Evolutionary conservation across 1,140 invertebrate species (phyloP), one percentile per base, ranked within the genome.

Genomic region (Cephus cinctus): DNA sequence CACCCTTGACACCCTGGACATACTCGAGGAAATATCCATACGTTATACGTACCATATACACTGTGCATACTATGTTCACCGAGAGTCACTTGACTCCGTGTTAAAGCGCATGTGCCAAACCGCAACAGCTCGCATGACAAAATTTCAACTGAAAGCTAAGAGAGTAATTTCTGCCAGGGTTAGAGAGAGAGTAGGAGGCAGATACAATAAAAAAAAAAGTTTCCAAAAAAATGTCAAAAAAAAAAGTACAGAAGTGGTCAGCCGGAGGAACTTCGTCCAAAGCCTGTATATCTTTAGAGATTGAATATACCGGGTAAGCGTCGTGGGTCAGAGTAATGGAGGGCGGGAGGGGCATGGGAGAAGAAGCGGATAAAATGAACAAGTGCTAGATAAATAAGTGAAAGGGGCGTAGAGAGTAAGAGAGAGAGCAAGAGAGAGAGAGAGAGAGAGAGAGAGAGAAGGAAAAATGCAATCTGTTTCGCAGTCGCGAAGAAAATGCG

Each of bases 401-500:
- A n/a, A n/a, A n/a, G n/a, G n/a, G n/a, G n/a, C n/a, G n/a, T n/a
- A 18, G 30, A n/a, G 25, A 8, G 22, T 23, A 14, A 15, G 23
- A n/a, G 34, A 20, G 15, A 15, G 12, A 5, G 5, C 20, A 32
- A 31, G 35, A n/a, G 35, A 42, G 36, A 54, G n/a, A n/a, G n/a
- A 18, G 30, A n/a, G 25, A 8, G 22, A 25, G 15, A 15, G 23
- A n/a, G 34, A 20, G 15, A 15, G 12, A 5, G 5, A 21, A 32
- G 36, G 35, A n/a, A 41, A 42, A 41, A 54, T 38, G 50, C 55
- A 57, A 58, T 57, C 55, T 57, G 43, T 57, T 53, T 41, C 38
- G 31, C 30, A 32, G 40, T 42, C 36, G 22, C 20, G 39, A 16
- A 38, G 47, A 38, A 36, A 57, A 39, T 38, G 45, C 42, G 38